Evolutionary conservation across 2,888 invertebrate species (phyloP).

Genomic region (Nephrotoma guestfalica): DNA sequence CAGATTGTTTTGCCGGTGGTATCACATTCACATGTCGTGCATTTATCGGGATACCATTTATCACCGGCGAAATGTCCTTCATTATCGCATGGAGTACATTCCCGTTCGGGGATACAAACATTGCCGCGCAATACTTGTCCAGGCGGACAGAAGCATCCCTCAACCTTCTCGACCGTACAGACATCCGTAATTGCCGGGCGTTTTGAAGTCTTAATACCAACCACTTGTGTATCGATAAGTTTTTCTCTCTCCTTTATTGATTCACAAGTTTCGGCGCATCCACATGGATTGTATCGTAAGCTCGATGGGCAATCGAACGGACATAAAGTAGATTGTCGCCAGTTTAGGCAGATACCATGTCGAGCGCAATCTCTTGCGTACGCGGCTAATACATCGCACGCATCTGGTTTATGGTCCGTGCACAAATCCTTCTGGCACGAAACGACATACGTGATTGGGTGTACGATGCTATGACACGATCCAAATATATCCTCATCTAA

Average conservation of each 20-base stretch:
- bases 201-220: conserved; percentile 21
- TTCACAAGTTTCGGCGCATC: conserved; percentile 29
- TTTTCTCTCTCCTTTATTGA: conserved; percentile 19
- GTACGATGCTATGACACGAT: conserved; percentile 53
- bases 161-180: conserved; percentile 39
- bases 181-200: conserved; percentile 19
- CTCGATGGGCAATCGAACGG: conserved; percentile 41
- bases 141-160: conserved; percentile 76
- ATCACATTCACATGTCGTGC: conserved; percentile 57
- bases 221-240: conserved; percentile 21
- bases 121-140: conserved; percentile 55
- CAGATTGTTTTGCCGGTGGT: conserved; percentile 43
- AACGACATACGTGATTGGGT: conserved; percentile 49
- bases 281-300: conserved; percentile 25
- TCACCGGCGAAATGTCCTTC: conserved; percentile 50
- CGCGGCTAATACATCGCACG: conserved; percentile 50
- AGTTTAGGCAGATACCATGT: conserved; percentile 57
- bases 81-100: conserved; percentile 61
- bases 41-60: conserved; percentile 49
- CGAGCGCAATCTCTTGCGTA: conserved; percentile 59
- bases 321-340: conserved; percentile 50
- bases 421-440: conserved; percentile 57
- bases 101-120: conserved; percentile 50
- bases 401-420: conserved; percentile 30
- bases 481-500: conserved; percentile 40